phyloP scores from a whole-genome alignment of 92 coral and sea anemone genomes.

The Metridium senile region DNA sequence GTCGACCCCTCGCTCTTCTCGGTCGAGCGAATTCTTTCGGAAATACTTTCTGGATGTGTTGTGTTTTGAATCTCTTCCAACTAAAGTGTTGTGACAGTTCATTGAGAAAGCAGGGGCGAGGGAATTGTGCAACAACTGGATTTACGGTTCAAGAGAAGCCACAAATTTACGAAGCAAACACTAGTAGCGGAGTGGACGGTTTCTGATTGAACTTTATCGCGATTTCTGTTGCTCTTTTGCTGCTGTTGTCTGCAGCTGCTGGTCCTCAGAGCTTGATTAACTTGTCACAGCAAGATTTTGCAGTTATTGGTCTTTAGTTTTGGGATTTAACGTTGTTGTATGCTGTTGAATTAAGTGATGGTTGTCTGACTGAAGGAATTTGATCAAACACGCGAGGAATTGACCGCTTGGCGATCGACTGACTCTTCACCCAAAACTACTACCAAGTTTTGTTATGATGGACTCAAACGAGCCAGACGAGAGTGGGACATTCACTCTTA shows the following conservation, averaged over 20 bases:
- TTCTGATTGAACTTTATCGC: not conserved
- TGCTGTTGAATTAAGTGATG: not conserved
- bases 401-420: constrained; percentile 8
- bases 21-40: constrained; percentile 64
- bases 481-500: constrained; percentile 76
- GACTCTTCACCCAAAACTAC: no score
- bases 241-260: constrained; percentile 18
- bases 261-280: not conserved
- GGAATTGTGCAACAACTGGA: not conserved
- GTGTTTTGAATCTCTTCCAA: constrained; percentile 51
- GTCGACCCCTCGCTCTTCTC: constrained; percentile 48
- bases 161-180: not conserved
- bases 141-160: not conserved
- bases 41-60: constrained; percentile 62
- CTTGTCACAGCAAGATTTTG: not conserved
- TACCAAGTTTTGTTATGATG: constrained; percentile 14
- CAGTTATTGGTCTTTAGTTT: not conserved
- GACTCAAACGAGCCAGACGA: constrained; percentile 61
- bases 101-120: constrained; percentile 2
- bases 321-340: constrained; percentile 1
- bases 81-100: constrained; percentile 20
- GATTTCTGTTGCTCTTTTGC: constrained; percentile 37
- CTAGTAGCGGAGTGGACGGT: not conserved
- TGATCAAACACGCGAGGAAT: constrained; percentile 7
- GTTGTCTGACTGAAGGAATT: constrained; percentile 16